Percentiles rank a stretch among this genome's conserved stretches.
These are phyloP conservation scores for Bacillus rossius DNA, from an alignment of 1,140 invertebrate genomes.

Conservation along the genomic window DNA sequence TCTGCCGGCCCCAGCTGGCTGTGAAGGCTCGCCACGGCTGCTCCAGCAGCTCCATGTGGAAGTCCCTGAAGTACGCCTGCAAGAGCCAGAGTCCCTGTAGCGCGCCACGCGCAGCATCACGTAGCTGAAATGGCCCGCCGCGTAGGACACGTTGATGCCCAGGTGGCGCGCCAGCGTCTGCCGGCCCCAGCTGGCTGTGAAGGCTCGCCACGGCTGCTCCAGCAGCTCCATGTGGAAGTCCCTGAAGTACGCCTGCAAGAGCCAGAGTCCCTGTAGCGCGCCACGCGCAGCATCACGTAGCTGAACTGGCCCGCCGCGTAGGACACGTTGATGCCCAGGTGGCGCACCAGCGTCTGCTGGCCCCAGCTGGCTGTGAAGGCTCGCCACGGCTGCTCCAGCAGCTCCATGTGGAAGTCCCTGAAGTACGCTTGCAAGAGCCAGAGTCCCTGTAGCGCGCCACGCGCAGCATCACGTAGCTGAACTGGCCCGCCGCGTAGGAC, in stretches of 20 bases:
- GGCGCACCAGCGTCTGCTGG: constrained; percentile 63
- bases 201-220: constrained; percentile 77
- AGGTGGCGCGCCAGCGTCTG: constrained; percentile 70
- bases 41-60: constrained; percentile 69
- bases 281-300: constrained; percentile 72
- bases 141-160: constrained; percentile 75
- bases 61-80: constrained; percentile 79
- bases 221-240: constrained; percentile 73
- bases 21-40: constrained; percentile 81
- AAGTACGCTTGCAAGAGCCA: constrained; percentile 73
- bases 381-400: constrained; percentile 72
- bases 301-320: constrained; percentile 72
- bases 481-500: constrained; percentile 68
- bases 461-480: constrained; percentile 74
- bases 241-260: constrained; percentile 72
- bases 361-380: constrained; percentile 81
- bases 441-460: no score
- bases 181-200: constrained; percentile 73
- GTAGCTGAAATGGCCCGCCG: constrained; percentile 72
- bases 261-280: no score
- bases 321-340: constrained; percentile 75
- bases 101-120: constrained; percentile 71
- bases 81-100: no score
- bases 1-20: constrained; percentile 68
- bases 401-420: constrained; percentile 73